phyloP scores from a whole-genome alignment of 2,113 vertebrate genomes.

The Neoarius graeffei region DNA sequence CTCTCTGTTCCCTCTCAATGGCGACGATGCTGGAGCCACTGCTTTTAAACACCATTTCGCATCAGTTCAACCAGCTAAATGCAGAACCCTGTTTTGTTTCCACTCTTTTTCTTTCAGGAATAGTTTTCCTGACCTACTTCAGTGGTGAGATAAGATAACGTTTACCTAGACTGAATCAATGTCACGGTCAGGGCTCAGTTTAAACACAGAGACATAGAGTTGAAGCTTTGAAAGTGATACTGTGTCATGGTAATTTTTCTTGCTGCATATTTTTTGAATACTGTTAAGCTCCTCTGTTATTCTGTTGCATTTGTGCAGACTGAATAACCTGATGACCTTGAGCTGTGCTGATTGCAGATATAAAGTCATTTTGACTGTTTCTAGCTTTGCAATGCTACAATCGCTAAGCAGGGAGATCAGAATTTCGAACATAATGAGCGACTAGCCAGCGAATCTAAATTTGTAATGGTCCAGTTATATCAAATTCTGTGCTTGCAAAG shows the following conservation, averaged over 20 bases:
- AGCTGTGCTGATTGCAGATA: constrained; percentile 24
- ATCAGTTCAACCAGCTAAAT: background rate
- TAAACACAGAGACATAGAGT: background rate
- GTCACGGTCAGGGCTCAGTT: constrained; percentile 11
- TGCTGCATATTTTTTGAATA: background rate
- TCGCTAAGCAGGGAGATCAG: background rate
- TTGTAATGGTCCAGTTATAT: background rate
- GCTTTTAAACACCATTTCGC: background rate
- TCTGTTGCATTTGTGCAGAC: background rate
- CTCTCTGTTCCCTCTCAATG: constrained; percentile 15
- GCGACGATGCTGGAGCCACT: background rate
- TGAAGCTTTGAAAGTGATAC: background rate
- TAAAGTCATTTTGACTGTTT: background rate
- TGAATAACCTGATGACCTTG: constrained; percentile 9
- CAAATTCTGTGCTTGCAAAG: background rate
- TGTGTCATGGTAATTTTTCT: background rate
- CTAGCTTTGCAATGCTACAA: background rate
- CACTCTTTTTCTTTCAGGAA: constrained; percentile 5
- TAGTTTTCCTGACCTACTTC: constrained; percentile 15
- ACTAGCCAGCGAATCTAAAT: background rate
- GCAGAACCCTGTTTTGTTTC: background rate
- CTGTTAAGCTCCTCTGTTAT: background rate
- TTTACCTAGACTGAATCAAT: constrained; percentile 9
- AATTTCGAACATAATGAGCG: background rate
- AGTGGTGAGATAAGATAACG: background rate